Evolutionary conservation across 2,797 vertebrate genomes (phyloP).

Genomic region (Ceryle rudis): DNA sequence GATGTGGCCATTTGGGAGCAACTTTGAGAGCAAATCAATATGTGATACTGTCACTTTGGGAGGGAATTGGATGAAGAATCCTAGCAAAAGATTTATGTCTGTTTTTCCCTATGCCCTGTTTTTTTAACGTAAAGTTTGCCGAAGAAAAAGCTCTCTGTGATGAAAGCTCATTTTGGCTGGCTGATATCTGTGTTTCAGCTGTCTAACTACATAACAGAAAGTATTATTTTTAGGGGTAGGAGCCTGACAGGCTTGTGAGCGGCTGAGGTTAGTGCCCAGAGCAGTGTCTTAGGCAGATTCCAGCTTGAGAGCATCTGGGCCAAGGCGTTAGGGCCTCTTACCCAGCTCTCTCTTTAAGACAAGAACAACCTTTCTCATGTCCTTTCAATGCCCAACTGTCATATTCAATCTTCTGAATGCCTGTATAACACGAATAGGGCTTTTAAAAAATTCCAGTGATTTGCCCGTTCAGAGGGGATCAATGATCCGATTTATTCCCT

Average conservation of each 20-base stretch:
- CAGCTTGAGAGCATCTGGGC: background rate
- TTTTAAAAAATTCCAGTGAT: background rate
- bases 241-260: background rate
- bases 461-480: background rate
- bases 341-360: background rate
- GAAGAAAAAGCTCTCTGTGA: background rate
- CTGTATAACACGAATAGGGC: background rate
- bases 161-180: background rate
- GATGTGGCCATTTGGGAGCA: background rate
- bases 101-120: background rate
- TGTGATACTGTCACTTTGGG: background rate
- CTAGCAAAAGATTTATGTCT: background rate
- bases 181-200: background rate
- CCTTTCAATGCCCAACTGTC: rapidly evolving
- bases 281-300: rapidly evolving
- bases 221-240: background rate
- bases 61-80: background rate
- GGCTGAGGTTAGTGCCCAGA: background rate
- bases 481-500: background rate
- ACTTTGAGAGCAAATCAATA: background rate
- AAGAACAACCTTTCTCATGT: background rate
- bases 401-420: background rate
- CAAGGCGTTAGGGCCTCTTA: background rate
- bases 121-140: background rate
- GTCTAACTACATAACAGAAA: background rate